Evolutionary conservation across 2,797 vertebrate genomes (phyloP).

Genomic region (Myripristis jacobus): DNA sequence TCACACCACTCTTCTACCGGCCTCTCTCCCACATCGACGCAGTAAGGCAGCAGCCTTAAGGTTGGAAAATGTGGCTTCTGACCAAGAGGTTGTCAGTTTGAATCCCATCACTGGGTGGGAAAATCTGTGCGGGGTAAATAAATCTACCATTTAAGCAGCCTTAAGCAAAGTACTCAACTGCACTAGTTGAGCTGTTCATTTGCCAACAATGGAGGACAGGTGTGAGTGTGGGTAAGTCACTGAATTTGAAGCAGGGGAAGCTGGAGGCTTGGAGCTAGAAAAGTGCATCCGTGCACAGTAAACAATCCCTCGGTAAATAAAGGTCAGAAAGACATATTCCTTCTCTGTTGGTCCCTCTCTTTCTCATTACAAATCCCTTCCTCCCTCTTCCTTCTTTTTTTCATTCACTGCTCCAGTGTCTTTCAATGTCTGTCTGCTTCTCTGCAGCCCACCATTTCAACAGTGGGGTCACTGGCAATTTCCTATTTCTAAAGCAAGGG

Average conservation of each 20-base stretch:
- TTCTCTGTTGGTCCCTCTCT: constrained; percentile 15
- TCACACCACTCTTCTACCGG: no score
- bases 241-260: not conserved
- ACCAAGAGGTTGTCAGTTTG: not conserved
- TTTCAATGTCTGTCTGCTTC: not conserved
- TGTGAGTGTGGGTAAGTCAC: not conserved
- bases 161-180: not conserved
- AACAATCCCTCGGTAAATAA: constrained; percentile 53
- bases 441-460: constrained; percentile 22
- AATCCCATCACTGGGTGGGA: not conserved
- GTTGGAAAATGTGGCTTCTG: not conserved
- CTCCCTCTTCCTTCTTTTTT: not conserved
- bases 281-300: constrained; percentile 4
- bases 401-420: constrained; percentile 19
- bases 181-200: not conserved
- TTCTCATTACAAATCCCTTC: not conserved
- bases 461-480: constrained; percentile 43
- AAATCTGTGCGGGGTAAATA: not conserved
- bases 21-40: not conserved
- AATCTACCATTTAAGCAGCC: not conserved
- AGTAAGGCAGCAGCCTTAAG: not conserved
- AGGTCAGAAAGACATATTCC: constrained; percentile 42
- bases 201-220: not conserved
- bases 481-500: constrained; percentile 22
- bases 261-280: no score